Base-by-base conservation (phyloP, 92 coral and sea anemone species). In the Epizoanthus scotinus region DNA sequence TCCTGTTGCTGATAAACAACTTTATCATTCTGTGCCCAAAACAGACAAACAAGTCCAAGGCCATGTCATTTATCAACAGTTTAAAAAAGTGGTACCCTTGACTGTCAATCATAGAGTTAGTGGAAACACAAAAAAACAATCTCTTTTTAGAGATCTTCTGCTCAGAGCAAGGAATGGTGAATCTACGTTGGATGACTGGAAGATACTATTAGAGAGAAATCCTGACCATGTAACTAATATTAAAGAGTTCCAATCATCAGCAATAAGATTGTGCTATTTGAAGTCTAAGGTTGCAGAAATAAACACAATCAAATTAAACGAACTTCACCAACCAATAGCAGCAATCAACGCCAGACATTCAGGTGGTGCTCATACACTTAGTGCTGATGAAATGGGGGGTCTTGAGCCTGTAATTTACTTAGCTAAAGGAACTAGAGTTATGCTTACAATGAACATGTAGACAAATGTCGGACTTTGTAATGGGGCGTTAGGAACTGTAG, bases 21-120 rank as follows among this genome's bases (percentile, higher is more conserved):
- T 85, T 58, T 83, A 22, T 54, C 87, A 83, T 82, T 67, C 87
- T 19, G 53, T 79, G 64, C 91, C 91, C 13, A 84, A 87, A 81
- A 42, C 86, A 73, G 89, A 84, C 38, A 85, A 87, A 67, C 89
- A 82, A 31, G 80, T 70, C 28, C 81, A 86, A 71, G 94, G 91
- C 28, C 77, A 67, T 53, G 78, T 80, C 52, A 87, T 90, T 68
- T 90, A 84, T 75, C 63, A 89, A 75, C 54, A 89, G 85, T 86
- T 89, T 53, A 84, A 90, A 87, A 27, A 84, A 71, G 91, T 85
- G 38, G 86, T 90, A 29, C n/a, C 85, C 50, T 87, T 90, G 53
- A 40, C 88, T 71, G 87, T 82, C 9, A 91, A 91, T 83, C 94
- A 91, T 71, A 91, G 90, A 85, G 94, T 88, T 77, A 63, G 74